Base-by-base conservation (phyloP, 2,888 invertebrate species). In the Phragmatobia fuliginosa region DNA sequence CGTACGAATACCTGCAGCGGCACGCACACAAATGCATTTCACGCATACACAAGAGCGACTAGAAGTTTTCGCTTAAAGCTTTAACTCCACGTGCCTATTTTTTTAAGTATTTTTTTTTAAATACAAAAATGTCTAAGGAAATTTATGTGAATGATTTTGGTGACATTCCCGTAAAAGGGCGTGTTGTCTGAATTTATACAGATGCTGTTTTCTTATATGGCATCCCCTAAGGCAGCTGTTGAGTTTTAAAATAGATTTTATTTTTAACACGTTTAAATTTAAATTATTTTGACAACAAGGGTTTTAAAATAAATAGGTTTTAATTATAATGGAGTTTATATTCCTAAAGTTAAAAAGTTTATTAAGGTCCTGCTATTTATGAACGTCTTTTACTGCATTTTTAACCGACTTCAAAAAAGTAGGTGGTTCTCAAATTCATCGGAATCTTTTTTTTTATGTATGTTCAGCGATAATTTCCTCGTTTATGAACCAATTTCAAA, bases 1-100 rank as follows among this genome's bases (percentile, higher is more conserved):
- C 82, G 84, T 83, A 82, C 76, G 83, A 76, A 91, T 94, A 94
- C 94, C 94, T 94, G 94, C 94, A 94, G 86, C 90, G 92, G 72
- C 88, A 92, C 93, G 87, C 94, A 93, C 93, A 94, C 94, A 87
- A 85, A 83, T 87, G 88, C 88, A 89, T 81, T 70, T 70, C 88
- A 86, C 91, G 87, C 90, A 88, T 87, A 90, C 90, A 90, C 88
- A 86, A 79, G 81, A 83, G 80, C 76, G 68, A 75, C 74, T 78
- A 85, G 87, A 87, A 88, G 90, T 91, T 49, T 90, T 91, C 88
- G 91, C 92, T 91, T 91, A 89, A 91, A 91, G 91, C 91, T 85
- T 81, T 80, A 84, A 87, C 85, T 87, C 87, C 90, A 91, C 90
- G 89, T 87, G 89, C 84, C 79, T 72, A 67, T 60, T 80, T 83